These are phyloP conservation scores for Paratrypauchen microcephalus DNA, from an alignment of 2,797 vertebrate species.

Conservation along the genomic window DNA sequence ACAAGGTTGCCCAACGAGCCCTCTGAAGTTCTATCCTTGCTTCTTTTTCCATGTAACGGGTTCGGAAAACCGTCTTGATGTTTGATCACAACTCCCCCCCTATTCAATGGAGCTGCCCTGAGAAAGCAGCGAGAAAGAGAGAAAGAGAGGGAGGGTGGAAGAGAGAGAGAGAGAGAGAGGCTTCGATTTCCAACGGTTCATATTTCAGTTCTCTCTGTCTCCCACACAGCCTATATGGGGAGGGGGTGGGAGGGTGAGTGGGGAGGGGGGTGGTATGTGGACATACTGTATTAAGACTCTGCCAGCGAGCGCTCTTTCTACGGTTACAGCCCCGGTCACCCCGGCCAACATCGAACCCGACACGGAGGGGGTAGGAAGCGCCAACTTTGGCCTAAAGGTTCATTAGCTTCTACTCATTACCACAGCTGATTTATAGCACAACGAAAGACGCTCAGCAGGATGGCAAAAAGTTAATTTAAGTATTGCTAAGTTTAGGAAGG, in stretches of 20 bases:
- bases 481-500: background rate
- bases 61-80: background rate
- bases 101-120: background rate
- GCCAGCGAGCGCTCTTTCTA: conserved; percentile 55
- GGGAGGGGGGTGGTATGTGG: conserved; percentile 61
- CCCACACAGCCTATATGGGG: conserved; percentile 53
- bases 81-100: background rate
- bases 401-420: background rate
- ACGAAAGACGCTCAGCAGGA: background rate
- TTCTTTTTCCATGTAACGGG: background rate
- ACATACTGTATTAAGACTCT: conserved; percentile 62
- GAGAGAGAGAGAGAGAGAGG: background rate
- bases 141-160: background rate
- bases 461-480: background rate
- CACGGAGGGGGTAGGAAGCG: background rate
- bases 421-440: background rate
- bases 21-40: background rate
- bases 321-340: conserved; percentile 43
- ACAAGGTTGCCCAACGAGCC: background rate
- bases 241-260: background rate
- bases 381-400: background rate
- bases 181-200: conserved; percentile 7
- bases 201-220: background rate
- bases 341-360: background rate
- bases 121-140: background rate